Evolutionary conservation across 37 sponge, comb jelly and placozoan genomes (phyloP).

Genomic region (Spongilla lacustris): DNA sequence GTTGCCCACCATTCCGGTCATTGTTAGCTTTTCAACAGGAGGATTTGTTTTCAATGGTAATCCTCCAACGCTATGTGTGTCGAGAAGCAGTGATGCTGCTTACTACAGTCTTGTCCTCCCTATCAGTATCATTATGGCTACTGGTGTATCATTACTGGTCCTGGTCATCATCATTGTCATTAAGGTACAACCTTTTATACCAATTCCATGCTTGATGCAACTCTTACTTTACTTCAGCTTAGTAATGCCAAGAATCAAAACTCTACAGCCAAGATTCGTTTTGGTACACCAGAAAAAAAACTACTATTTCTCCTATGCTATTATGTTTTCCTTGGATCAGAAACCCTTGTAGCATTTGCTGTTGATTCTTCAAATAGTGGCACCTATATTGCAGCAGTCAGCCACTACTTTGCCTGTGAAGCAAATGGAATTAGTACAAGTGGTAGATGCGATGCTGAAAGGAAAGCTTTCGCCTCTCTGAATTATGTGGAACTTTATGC

Average conservation of each 20-base stretch:
- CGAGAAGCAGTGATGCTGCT: neutral
- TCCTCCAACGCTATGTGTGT: neutral
- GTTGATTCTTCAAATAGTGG: neutral
- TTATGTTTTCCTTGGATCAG: slow-evolving; percentile 7
- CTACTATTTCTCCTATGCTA: slow-evolving; percentile 23
- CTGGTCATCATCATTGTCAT: neutral
- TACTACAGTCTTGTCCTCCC: neutral
- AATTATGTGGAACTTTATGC: neutral
- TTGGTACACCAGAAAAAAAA: neutral
- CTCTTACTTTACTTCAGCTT: neutral
- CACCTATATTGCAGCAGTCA: neutral
- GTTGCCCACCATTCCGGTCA: slow-evolving; percentile 14
- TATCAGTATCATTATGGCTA: neutral
- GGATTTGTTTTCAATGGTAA: neutral
- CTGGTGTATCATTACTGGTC: neutral
- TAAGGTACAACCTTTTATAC: neutral
- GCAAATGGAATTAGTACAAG: neutral
- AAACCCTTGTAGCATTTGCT: slow-evolving; percentile 12
- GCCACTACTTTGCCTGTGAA: slow-evolving; percentile 3
- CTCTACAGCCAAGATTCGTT: neutral
- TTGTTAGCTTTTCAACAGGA: neutral
- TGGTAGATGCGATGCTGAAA: neutral
- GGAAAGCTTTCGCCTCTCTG: neutral
- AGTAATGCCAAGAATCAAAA: neutral
- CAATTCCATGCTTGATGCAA: neutral